Evolutionary conservation across 2,797 vertebrate genomes (phyloP).

Genomic region (Danio choprae): DNA sequence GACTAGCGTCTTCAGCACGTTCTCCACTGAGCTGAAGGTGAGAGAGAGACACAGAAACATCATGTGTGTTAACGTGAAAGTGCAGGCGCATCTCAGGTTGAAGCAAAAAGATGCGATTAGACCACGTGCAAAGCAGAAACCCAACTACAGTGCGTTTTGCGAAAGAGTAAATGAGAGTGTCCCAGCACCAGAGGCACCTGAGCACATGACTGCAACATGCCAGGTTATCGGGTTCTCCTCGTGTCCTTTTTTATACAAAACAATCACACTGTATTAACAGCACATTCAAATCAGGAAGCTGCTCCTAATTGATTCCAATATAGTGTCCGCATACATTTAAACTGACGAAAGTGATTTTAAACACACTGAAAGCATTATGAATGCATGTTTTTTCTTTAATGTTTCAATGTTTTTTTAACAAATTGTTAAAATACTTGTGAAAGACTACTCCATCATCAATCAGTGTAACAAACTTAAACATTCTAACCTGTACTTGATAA

Average conservation of each 20-base stretch:
- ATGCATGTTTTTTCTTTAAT: too few relatives aligned
- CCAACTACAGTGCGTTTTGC: conserved; percentile 46
- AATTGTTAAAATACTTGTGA: too few relatives aligned
- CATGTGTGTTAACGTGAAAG: conserved; percentile 8
- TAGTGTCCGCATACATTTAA: too few relatives aligned
- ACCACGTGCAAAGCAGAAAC: conserved; percentile 70
- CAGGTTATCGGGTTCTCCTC: conserved; percentile 11
- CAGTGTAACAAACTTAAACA: too few relatives aligned
- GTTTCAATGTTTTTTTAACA: too few relatives aligned
- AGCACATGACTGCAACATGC: conserved; percentile 22
- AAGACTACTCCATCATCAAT: too few relatives aligned
- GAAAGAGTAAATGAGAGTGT: conserved; percentile 35
- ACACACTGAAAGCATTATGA: too few relatives aligned
- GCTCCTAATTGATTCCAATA: background rate
- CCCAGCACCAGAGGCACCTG: conserved; percentile 15
- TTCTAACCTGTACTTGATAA: too few relatives aligned
- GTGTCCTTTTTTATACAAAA: conserved; percentile 17
- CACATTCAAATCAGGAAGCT: conserved; percentile 1
- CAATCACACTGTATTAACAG: background rate
- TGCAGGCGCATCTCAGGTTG: background rate
- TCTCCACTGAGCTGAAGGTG: conserved; percentile 89
- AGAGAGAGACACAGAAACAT: conserved; percentile 58
- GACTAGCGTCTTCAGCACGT: conserved; percentile 95
- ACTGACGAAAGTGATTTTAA: too few relatives aligned
- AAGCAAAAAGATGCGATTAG: conserved; percentile 69